Conservation (phyloP, 2,113 vertebrate species). For the Zapus hudsonius region DNA sequence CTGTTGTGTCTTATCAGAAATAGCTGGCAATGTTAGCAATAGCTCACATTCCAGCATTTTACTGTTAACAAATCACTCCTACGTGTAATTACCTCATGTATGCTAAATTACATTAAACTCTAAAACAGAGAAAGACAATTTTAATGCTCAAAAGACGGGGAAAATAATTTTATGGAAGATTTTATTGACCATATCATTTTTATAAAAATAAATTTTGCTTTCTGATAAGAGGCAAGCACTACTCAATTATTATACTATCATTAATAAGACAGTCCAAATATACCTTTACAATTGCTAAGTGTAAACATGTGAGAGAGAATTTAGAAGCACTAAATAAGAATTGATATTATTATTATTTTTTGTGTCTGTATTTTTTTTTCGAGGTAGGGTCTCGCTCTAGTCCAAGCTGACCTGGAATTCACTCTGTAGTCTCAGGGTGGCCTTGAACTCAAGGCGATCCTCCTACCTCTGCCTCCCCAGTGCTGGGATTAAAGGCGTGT, state of each 20-base stretch:
- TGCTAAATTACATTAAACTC: background rate
- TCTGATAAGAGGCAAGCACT: background rate
- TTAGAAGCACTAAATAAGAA: background rate
- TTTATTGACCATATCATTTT: background rate
- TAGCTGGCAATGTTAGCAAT: background rate
- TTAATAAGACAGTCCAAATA: background rate
- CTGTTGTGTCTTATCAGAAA: background rate
- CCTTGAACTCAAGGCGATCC: no score
- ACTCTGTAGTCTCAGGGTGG: no score
- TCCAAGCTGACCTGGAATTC: no score
- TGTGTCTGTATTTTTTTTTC: no score
- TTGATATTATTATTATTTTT: no score
- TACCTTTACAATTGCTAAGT: background rate
- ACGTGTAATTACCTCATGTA: background rate
- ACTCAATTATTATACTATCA: background rate
- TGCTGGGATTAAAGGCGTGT: no score
- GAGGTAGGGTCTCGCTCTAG: no score
- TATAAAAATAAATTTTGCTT: background rate
- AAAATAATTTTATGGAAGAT: constrained; percentile 47
- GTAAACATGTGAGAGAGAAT: background rate
- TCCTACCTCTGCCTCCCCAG: no score
- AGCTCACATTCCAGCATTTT: constrained; percentile 2
- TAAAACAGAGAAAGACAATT: background rate
- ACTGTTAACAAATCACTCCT: constrained; percentile 7
- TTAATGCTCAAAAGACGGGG: background rate